Evolutionary conservation across 2,888 invertebrate species (phyloP), one percentile per base, ranked within the genome.

Genomic region (Anoncus sp.): DNA sequence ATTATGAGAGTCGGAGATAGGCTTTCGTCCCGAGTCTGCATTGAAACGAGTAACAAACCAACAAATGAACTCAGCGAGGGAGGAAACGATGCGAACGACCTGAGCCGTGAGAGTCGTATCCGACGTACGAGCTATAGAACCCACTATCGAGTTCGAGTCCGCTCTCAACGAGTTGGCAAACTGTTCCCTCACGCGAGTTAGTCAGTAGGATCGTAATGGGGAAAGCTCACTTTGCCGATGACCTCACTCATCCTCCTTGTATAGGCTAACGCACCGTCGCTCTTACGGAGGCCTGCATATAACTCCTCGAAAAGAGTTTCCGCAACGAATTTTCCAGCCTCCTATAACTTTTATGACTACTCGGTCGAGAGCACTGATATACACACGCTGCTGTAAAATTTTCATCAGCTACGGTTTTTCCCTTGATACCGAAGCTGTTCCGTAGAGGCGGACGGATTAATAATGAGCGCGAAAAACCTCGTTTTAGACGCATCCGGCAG

Each of bases 101-200:
- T 43, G 62, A 62, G 59, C 57, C 57, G 49, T 51, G 71, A 73
- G 77, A 74, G 47, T 66, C 65, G 66, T 69, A 67, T 65, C 20
- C 62, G 47, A 67, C 69, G 67, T 59, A 62, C 55, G 62, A 53
- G 38, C 69, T 62, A 51, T 65, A 66, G 65, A 78, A 74, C 60
- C 73, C 67, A 78, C 82, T 81, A 85, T 86, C 85, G 83, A 87
- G 87, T 86, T 83, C 77, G 83, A 86, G 83, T 85, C 86, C 85
- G 84, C 83, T 86, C 86, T 86, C 85, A 87, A 87, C 88, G 88
- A 90, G 89, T 90, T 88, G 87, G 89, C 86, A 88, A 90, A 90
- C 88, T 89, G 86, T 87, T 88, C 74, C 73, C 70, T 63, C 69
- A 59, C 70, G 60, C 77, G 51, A 60, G 69, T 70, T 70, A 75